phyloP scores from a whole-genome alignment of 1,140 invertebrate genomes.

The Pseudomyrmex gracilis region DNA sequence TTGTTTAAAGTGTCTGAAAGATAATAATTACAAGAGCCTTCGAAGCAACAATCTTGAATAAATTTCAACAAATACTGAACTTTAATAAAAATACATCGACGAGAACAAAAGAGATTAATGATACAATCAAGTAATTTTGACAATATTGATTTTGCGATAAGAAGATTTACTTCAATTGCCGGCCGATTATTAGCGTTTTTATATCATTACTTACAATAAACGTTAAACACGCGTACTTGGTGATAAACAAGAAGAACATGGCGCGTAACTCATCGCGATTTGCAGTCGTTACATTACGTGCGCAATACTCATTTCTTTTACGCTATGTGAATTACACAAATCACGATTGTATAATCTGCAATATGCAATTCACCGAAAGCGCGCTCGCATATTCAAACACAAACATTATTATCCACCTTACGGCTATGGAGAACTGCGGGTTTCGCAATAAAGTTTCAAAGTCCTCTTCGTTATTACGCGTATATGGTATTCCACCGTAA shows the following conservation, averaged over 20 bases:
- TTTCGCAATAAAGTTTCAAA: background rate
- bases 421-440: background rate
- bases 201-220: background rate
- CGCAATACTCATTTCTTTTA: constrained; percentile 1
- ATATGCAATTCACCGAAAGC: constrained; percentile 22
- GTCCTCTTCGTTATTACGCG: background rate
- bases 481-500: background rate
- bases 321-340: constrained; percentile 30
- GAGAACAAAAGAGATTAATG: too few relatives aligned
- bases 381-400: background rate
- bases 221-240: background rate
- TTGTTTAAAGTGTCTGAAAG: too few relatives aligned
- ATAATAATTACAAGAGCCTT: too few relatives aligned
- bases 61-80: too few relatives aligned
- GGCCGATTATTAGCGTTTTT: too few relatives aligned
- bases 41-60: too few relatives aligned
- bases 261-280: background rate
- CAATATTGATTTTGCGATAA: too few relatives aligned
- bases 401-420: background rate
- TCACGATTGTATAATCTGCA: constrained; percentile 6
- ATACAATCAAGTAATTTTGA: too few relatives aligned
- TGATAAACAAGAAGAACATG: background rate
- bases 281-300: background rate
- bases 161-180: too few relatives aligned
- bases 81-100: too few relatives aligned